These are phyloP conservation scores for Pammene fasciana DNA, from an alignment of 2,888 invertebrate genomes.

Conservation along the genomic window DNA sequence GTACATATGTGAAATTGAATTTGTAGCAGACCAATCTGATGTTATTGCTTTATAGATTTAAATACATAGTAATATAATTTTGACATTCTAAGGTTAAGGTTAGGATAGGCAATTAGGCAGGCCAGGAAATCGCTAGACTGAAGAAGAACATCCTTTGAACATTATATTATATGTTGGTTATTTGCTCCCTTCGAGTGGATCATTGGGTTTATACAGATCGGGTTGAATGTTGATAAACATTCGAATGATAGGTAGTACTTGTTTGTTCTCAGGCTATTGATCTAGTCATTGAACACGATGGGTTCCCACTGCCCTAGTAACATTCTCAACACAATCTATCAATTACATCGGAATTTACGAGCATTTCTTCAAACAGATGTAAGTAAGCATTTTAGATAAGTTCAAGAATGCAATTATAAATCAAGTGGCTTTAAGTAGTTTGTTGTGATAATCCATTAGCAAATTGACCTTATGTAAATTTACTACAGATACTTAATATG, in stretches of 20 bases:
- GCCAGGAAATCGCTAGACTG: too few species aligned
- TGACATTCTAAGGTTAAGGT: too few species aligned
- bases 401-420: constrained; percentile 15
- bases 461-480: not conserved
- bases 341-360: constrained; percentile 19
- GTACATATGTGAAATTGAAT: not conserved
- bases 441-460: not conserved
- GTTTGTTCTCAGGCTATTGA: constrained; percentile 24
- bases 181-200: too few species aligned
- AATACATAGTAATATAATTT: not conserved
- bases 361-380: constrained; percentile 12
- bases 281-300: constrained; percentile 26
- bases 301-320: constrained; percentile 23
- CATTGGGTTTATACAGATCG: too few species aligned
- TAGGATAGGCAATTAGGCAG: too few species aligned
- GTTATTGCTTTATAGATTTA: not conserved
- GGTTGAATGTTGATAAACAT: not conserved
- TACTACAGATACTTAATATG: too few species aligned
- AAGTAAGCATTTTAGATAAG: constrained; percentile 8
- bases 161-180: too few species aligned
- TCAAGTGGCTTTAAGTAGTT: constrained; percentile 1
- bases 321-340: constrained; percentile 10
- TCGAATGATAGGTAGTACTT: not conserved
- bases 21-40: not conserved
- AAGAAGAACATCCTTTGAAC: too few species aligned